Percentiles rank a stretch among this genome's conserved stretches.
These are phyloP conservation scores for Thysanoteuthis rhombus DNA, from an alignment of 2,888 invertebrate genomes.

Conservation along the genomic window DNA sequence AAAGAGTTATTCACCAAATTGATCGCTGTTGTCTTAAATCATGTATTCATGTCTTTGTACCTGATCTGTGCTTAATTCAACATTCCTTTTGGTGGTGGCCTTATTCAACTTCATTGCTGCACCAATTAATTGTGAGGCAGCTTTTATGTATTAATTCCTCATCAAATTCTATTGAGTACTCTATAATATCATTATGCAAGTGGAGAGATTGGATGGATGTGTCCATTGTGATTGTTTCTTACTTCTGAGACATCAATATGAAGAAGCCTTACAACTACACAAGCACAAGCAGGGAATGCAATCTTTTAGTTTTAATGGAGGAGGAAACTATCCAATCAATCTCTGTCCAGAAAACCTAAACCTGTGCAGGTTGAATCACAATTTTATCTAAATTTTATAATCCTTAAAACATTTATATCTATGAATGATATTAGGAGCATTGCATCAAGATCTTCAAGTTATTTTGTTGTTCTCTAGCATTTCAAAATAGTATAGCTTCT, in stretches of 20 bases:
- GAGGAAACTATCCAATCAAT: neutral
- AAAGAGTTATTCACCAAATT: neutral
- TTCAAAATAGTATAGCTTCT: neutral
- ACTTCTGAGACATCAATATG: neutral
- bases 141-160: neutral
- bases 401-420: neutral
- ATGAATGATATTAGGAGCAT: neutral
- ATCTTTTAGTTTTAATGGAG: neutral
- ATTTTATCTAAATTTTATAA: neutral
- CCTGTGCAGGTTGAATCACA: neutral
- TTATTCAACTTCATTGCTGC: neutral
- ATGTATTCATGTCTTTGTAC: neutral
- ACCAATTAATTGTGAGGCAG: neutral
- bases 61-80: too few species aligned
- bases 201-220: neutral
- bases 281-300: neutral
- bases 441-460: neutral
- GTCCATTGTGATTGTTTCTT: neutral
- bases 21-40: neutral
- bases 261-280: neutral
- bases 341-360: neutral
- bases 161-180: neutral
- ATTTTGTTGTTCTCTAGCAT: neutral
- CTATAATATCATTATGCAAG: neutral
- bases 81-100: neutral